Evolutionary conservation across 2,888 invertebrate genomes (phyloP), one percentile per base, ranked within the genome.

Genomic region (Drosophila ezoana): DNA sequence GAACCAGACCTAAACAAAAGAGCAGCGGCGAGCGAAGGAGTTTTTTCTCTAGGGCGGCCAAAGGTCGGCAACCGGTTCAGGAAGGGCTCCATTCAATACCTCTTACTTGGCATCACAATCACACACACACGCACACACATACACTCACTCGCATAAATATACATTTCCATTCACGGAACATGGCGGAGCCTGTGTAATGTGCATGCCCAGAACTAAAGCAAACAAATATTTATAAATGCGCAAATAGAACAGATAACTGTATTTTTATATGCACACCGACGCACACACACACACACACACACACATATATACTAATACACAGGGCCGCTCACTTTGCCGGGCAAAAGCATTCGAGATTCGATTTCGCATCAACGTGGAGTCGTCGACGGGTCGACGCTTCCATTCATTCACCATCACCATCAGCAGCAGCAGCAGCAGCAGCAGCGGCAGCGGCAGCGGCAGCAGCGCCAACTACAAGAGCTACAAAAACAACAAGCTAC

Each of bases 181-280:
- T 58, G 59, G 33, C 44, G 48, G 53, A 57, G 37, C 44, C 58
- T 68, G 80, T 74, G 80, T 76, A 86, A 86, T 83, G 80, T 80
- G 74, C 87, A 81, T 73, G 81, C 67, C 76, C 61, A 73, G 74
- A 79, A 71, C 82, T 72, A 83, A 79, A 75, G 75, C 88, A 88
- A 88, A 76, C 87, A 85, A 85, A 85, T 88, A 83, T 87, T 85
- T 88, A 88, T 88, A 85, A 85, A 85, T 86, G 85, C 81, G 84
- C 87, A 87, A 83, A 89, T 87, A 87, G 89, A 81, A 84, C 84
- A 86, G 89, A 86, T 86, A 89, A 89, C 87, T 82, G 88, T 88
- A 80, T 84, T 84, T 87, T 85, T 85, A 87, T 85, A 82, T 87
- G 79, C 77, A 81, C 77, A 81, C 62, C 37, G 57, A 72, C 61